Evolutionary conservation across 2,888 invertebrate genomes (phyloP), one percentile per base, ranked within the genome.

Genomic region (Polyommatus iphigenia): DNA sequence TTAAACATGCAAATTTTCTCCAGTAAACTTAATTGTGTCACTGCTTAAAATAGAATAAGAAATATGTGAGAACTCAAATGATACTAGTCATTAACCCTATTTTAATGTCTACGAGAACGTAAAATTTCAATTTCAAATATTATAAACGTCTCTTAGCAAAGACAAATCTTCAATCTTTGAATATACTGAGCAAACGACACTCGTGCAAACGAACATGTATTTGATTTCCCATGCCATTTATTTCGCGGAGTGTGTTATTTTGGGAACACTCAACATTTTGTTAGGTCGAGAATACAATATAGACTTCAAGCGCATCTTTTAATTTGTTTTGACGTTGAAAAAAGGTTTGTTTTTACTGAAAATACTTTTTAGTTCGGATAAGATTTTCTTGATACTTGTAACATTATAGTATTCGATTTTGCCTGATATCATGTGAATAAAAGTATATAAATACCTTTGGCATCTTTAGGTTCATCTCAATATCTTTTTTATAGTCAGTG

Each of bases 141-240:
- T 67, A 32, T 29, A 67, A 67, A 32, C 29, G 67, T 67, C 24
- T 29, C 24, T 62, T 6, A 7, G 32, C 15, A 67, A 29, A 73
- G 20, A 46, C 20, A 46, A 46, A 73, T 73, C 46, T 32, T 73
- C 46, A 73, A 73, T 24, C 73, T 50, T 41, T 20, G 73, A 41
- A 73, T 73, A 20, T 73, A 73, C 73, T 73, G 15, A 73, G 73
- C 73, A 46, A 46, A 73, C 73, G 73, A 13, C 73, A 72, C 72
- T 46, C 41, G 46, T 41, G 13, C 41, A 46, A 73, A 73, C 46
- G n/a, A 46, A 24, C 15, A 46, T 50, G 46, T 24, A 73, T 73
- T 73, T 73, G 73, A 73, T 73, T 73, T 73, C 73, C 73, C 46
- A 46, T 46, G 46, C 20, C 73, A 73, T 41, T 73, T 73, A 20